Conservation (phyloP, 2,797 vertebrate genomes). For the Oreochromis grahami region DNA sequence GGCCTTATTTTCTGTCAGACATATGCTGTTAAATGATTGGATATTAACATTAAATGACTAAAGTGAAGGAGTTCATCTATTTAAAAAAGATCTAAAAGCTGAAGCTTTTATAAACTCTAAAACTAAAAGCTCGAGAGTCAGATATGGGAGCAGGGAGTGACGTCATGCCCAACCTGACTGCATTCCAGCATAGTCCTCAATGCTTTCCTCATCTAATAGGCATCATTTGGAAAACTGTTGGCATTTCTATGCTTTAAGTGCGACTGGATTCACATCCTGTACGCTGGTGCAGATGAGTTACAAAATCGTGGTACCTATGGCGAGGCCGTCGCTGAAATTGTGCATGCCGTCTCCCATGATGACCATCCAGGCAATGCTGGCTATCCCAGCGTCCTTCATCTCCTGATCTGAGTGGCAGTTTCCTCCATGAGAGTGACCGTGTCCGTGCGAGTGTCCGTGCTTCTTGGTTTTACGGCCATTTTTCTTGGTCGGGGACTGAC, state of each 20-base stretch:
- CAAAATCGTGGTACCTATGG: slow-evolving; percentile 81
- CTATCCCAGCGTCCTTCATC: slow-evolving; percentile 94
- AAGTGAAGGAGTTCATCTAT: not conserved
- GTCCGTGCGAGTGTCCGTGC: slow-evolving; percentile 83
- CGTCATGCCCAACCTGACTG: not conserved
- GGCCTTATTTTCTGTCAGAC: not conserved
- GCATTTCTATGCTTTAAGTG: not conserved
- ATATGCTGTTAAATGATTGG: not conserved
- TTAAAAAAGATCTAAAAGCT: not conserved
- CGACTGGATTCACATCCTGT: not conserved
- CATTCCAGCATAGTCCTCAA: not conserved
- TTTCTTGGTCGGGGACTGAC: slow-evolving; percentile 36
- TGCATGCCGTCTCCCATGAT: slow-evolving; percentile 99
- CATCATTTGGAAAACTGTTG: not conserved
- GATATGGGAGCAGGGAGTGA: not conserved
- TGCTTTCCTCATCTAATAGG: not conserved
- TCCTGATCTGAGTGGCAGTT: slow-evolving; percentile 97
- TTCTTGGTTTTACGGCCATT: slow-evolving; percentile 65
- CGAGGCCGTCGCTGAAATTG: slow-evolving; percentile 97
- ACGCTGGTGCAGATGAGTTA: fast-evolving
- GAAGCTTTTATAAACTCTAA: not conserved
- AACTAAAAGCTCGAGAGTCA: not conserved
- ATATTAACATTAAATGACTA: not conserved
- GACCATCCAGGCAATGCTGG: slow-evolving; percentile 99
- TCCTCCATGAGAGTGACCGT: slow-evolving; percentile 90